Base-by-base conservation (phyloP, 2,113 vertebrate species). In the Leucopternis melanops region DNA sequence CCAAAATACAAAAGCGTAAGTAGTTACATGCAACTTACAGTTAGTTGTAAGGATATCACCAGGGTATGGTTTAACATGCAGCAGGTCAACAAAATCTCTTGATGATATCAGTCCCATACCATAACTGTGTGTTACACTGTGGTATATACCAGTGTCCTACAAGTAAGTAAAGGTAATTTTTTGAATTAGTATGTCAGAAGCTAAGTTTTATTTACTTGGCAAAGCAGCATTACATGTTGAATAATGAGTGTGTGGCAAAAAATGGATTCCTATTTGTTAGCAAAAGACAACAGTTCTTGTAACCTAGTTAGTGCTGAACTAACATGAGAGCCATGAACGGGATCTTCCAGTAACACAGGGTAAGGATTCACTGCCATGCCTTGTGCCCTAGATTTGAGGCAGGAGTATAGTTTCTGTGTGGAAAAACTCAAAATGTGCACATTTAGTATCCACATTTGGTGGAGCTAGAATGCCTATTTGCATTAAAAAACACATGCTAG, bases 31-130 rank as follows among this genome's bases (percentile, higher is more conserved):
- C 45, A 83, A 97, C 97, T 98, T 96, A 98, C 97, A 97, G 45
- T 98, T 97, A 90, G 98, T 97, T 34, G 97, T 96, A 78, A 97
- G 45, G 50, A 96, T 45, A 69, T 92, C 95, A 19, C 94, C 97
- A 73, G 97, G 95, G 7, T 86, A 97, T 32, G 42, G 57, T 82
- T 97, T 97, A 73, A 98, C 44, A 29, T 96, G 71, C 62, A 97
- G 34, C 59, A 98, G 34, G 88, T 97, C 94, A 26, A 98, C 83
- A 89, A 98, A 98, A 61, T 98, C 98, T 85, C 97, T 62, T 11
- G 97, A 93, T 9, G 98, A 97, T 80, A 98, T 95, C 74, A 98
- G 84, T 29, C 98, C 98, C 97, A 98, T 94, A 7, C 96, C 98
- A 9, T 98, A 98, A 78, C 97, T 98, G 22, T 97, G 97, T 6